phyloP scores from a whole-genome alignment of 2,113 vertebrate species.

The Cyprichromis sp. region DNA sequence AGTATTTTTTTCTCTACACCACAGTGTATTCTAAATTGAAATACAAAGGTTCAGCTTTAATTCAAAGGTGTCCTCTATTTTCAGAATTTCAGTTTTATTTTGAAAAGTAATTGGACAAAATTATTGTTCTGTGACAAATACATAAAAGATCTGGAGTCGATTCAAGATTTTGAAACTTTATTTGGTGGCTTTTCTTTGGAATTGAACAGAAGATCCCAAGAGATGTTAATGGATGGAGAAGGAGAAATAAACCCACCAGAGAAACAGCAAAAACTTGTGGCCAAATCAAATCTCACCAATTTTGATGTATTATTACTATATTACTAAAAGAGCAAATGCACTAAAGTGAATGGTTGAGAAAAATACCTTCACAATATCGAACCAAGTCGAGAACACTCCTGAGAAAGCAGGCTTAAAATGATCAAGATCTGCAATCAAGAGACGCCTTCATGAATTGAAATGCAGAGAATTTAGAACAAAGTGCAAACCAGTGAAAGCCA shows the following conservation, averaged over 20 bases:
- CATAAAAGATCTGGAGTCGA: neutral
- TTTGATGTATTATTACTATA: neutral
- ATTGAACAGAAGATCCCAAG: neutral
- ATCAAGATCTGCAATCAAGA: neutral
- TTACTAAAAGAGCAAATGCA: neutral
- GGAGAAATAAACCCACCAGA: neutral
- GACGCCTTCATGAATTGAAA: rapidly evolving
- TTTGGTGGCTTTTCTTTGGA: neutral
- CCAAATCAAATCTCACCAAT: neutral
- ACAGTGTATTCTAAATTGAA: neutral
- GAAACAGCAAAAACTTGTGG: neutral
- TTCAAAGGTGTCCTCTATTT: neutral
- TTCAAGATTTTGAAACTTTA: neutral
- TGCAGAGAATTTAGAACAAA: neutral
- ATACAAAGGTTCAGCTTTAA: neutral
- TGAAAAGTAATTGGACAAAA: neutral
- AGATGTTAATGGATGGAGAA: neutral
- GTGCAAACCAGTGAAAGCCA: neutral
- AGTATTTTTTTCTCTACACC: neutral
- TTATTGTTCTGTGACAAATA: neutral
- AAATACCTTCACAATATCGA: neutral
- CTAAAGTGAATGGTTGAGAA: neutral
- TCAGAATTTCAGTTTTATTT: neutral
- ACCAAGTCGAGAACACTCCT: neutral
- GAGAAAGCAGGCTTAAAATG: neutral